These are phyloP conservation scores for Theretra japonica DNA, from an alignment of 2,888 invertebrate genomes.

Conservation along the genomic window DNA sequence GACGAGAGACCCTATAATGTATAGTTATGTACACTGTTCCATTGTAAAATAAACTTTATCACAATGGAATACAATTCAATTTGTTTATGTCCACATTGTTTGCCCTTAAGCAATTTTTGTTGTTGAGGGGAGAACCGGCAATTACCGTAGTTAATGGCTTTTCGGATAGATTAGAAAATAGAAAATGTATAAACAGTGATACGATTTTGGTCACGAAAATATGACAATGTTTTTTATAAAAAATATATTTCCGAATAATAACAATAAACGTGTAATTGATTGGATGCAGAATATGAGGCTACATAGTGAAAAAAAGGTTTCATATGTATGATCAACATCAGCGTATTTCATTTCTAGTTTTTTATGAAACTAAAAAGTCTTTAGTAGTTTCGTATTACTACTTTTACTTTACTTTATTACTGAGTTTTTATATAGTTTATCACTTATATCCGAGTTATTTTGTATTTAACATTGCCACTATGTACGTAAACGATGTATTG, in stretches of 20 bases:
- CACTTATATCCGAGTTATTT: too few species aligned
- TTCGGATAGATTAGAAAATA: background rate
- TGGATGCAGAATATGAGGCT: too few species aligned
- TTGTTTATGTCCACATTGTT: background rate
- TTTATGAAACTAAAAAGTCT: too few species aligned
- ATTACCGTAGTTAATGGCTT: conserved; percentile 11
- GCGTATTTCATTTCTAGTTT: too few species aligned
- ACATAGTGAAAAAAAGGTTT: too few species aligned
- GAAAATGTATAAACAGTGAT: background rate
- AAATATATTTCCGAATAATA: background rate
- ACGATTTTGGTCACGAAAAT: background rate
- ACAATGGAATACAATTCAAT: conserved; percentile 13
- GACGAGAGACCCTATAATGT: conserved; percentile 57
- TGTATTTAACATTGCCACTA: too few species aligned
- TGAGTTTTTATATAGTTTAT: too few species aligned
- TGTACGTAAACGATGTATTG: too few species aligned
- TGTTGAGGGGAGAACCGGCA: background rate
- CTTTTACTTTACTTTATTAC: too few species aligned
- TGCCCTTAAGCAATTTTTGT: conserved; percentile 9
- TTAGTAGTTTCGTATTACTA: too few species aligned
- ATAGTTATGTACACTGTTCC: conserved; percentile 36
- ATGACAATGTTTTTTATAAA: background rate
- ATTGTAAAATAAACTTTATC: background rate
- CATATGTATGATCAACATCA: too few species aligned
- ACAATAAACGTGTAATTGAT: too few species aligned